Evolutionary conservation across 2,888 invertebrate genomes (phyloP).

Genomic region (Cremastinae sp.): DNA sequence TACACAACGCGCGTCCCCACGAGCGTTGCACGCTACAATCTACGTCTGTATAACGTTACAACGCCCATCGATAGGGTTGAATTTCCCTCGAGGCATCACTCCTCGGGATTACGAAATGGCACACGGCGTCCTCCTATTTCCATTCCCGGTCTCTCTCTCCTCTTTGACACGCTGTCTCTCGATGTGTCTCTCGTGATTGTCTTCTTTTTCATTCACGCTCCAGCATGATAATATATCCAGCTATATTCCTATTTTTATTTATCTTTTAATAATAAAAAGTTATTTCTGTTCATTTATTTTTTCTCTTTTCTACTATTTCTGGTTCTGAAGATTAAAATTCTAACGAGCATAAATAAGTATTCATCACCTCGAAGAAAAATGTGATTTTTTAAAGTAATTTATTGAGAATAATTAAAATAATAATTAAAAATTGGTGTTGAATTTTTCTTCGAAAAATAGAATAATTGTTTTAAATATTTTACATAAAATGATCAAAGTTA

Average conservation of each 20-base stretch:
- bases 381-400: too few species aligned
- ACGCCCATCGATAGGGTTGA: conserved; percentile 47
- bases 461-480: too few species aligned
- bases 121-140: conserved; percentile 1
- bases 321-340: too few species aligned
- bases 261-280: too few species aligned
- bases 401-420: too few species aligned
- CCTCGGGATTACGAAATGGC: conserved; percentile 30
- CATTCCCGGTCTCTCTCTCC: conserved; percentile 1
- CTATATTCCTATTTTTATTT: not conserved
- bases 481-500: too few species aligned
- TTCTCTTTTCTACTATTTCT: too few species aligned
- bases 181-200: conserved; percentile 30
- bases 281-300: too few species aligned
- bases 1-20: not conserved
- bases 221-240: not conserved
- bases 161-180: conserved; percentile 1
- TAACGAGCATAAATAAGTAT: too few species aligned
- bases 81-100: conserved; percentile 46
- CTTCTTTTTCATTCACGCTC: conserved; percentile 10
- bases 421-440: too few species aligned
- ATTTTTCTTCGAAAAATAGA: too few species aligned
- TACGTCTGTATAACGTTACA: conserved; percentile 21
- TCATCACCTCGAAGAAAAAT: too few species aligned
- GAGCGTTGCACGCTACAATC: not conserved